These are phyloP conservation scores for Pipistrellus nathusii DNA, from an alignment of 2,797 vertebrate species.

Conservation along the genomic window DNA sequence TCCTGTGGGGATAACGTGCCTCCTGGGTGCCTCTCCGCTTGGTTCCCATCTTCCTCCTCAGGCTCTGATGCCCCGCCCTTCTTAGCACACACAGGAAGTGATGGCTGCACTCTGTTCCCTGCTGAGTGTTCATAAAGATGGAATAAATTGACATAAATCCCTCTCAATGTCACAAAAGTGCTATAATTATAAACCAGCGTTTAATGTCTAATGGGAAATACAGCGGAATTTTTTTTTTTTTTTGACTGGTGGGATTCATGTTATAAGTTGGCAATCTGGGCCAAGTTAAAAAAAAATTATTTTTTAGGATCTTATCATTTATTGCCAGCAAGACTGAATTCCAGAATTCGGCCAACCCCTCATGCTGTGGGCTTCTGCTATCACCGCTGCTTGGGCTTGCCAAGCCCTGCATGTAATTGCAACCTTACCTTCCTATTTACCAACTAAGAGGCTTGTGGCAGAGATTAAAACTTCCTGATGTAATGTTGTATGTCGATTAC, in stretches of 20 bases:
- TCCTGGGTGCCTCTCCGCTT: background rate
- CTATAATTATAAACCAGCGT: slow-evolving; percentile 23
- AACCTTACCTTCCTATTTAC: background rate
- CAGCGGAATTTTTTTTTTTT: background rate
- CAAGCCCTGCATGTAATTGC: background rate
- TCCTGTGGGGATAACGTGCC: background rate
- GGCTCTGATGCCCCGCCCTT: background rate
- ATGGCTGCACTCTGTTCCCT: background rate
- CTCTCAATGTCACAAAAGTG: background rate
- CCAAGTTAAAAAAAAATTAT: background rate
- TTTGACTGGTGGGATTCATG: slow-evolving; percentile 12
- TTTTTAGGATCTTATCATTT: background rate
- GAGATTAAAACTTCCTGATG: background rate
- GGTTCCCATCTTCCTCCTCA: background rate
- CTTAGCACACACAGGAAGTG: background rate
- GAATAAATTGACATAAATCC: slow-evolving; percentile 49
- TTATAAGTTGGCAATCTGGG: slow-evolving; percentile 9
- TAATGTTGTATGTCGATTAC: background rate
- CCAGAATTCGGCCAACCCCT: background rate
- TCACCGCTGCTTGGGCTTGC: background rate
- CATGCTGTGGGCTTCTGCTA: background rate
- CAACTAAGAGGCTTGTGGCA: background rate
- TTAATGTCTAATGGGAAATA: slow-evolving; percentile 36
- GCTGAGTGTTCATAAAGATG: background rate
- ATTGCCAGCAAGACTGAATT: background rate